A percentile compares a stretch with the other conserved stretches of the same genome.
These are phyloP conservation scores for Spea bombifrons DNA, from an alignment of 2,113 vertebrate genomes.

Conservation along the genomic window DNA sequence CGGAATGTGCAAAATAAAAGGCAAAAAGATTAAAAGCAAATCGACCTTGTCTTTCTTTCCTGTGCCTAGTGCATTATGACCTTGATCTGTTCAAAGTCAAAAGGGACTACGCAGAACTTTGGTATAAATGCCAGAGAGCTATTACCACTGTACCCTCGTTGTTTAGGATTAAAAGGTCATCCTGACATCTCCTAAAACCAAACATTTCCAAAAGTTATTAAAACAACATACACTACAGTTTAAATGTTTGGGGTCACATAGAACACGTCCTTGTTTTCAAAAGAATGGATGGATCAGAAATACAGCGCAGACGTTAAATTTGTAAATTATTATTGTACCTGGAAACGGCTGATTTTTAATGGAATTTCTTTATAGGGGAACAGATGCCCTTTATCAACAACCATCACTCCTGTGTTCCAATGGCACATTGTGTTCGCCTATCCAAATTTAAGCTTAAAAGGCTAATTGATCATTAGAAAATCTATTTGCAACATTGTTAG, in stretches of 20 bases:
- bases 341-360: too few species aligned
- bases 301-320: too few species aligned
- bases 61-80: slow-evolving; percentile 77
- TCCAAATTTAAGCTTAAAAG: too few species aligned
- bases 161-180: slow-evolving; percentile 63
- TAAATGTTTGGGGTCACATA: slow-evolving; percentile 54
- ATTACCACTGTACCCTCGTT: slow-evolving; percentile 65
- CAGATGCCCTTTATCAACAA: too few species aligned
- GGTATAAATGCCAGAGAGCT: slow-evolving; percentile 77
- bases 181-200: slow-evolving; percentile 67
- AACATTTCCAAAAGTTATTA: too few species aligned
- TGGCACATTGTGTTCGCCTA: too few species aligned
- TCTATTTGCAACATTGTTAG: too few species aligned
- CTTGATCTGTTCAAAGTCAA: slow-evolving; percentile 64
- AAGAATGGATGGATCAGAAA: neutral
- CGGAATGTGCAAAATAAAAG: slow-evolving; percentile 90
- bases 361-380: too few species aligned
- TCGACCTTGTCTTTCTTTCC: slow-evolving; percentile 65
- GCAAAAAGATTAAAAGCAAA: slow-evolving; percentile 77
- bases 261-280: neutral
- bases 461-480: too few species aligned
- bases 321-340: too few species aligned
- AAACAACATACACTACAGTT: slow-evolving; percentile 50
- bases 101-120: slow-evolving; percentile 81
- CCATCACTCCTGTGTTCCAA: too few species aligned